These are phyloP conservation scores for Drosophila varians DNA, from an alignment of 1,140 invertebrate genomes.

Conservation along the genomic window DNA sequence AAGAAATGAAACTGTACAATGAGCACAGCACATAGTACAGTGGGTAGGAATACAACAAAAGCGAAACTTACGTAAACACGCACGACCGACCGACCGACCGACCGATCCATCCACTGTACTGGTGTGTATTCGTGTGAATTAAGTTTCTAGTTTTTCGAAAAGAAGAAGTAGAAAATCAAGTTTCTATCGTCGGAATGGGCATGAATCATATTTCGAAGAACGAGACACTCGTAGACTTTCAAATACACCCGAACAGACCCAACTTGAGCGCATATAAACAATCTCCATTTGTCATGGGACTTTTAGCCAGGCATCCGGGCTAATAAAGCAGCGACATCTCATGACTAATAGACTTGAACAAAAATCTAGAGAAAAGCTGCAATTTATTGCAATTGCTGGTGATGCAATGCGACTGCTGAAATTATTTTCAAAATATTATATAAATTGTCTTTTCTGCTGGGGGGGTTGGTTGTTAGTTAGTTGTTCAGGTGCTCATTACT, in stretches of 20 bases:
- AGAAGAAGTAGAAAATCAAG: slow-evolving; percentile 47
- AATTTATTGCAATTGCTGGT: slow-evolving; percentile 38
- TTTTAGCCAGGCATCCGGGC: background rate
- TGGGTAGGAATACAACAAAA: slow-evolving; percentile 49
- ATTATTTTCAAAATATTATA: slow-evolving; percentile 56
- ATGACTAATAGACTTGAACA: slow-evolving; percentile 35
- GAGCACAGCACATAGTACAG: slow-evolving; percentile 9
- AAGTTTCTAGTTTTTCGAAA: slow-evolving; percentile 48
- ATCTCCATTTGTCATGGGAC: slow-evolving; percentile 25
- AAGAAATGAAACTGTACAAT: slow-evolving; percentile 57
- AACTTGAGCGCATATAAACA: slow-evolving; percentile 16
- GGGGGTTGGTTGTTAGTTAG: slow-evolving; percentile 1
- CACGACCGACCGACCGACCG: slow-evolving; percentile 1
- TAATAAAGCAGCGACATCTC: no score
- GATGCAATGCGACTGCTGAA: slow-evolving; percentile 56
- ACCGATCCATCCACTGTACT: background rate
- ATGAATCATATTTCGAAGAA: slow-evolving; percentile 40
- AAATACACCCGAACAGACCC: slow-evolving; percentile 10
- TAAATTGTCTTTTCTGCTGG: slow-evolving; percentile 57
- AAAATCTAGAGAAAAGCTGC: slow-evolving; percentile 11
- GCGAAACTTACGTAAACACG: slow-evolving; percentile 60
- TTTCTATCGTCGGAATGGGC: slow-evolving; percentile 27
- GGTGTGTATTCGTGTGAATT: slow-evolving; percentile 21
- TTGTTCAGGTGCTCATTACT: slow-evolving; percentile 49
- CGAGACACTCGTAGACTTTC: slow-evolving; percentile 22